Evolutionary conservation across 2,797 vertebrate species (phyloP).

Genomic region (Denticeps clupeoides): DNA sequence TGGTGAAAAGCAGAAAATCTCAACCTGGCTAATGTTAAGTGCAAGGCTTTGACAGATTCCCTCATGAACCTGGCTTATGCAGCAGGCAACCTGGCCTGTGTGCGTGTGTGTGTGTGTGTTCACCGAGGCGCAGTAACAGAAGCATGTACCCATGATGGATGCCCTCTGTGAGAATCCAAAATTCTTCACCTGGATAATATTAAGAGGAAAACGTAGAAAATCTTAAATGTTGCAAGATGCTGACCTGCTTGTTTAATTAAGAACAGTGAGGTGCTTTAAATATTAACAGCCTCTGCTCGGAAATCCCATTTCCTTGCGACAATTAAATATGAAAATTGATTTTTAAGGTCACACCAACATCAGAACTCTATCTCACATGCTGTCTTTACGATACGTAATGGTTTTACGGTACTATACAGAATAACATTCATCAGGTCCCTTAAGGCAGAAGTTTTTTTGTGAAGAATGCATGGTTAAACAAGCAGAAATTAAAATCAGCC

Average conservation of each 20-base stretch:
- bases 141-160: conserved; percentile 47
- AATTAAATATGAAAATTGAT: conserved; percentile 8
- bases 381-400: no score
- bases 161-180: conserved; percentile 35
- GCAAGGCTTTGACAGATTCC: neutral
- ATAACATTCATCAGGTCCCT: no score
- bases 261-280: conserved; percentile 50
- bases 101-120: neutral
- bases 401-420: no score
- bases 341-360: no score
- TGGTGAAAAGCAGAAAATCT: no score
- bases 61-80: neutral
- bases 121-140: conserved; percentile 45
- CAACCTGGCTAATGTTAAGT: no score
- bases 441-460: no score
- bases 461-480: no score
- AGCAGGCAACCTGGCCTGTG: neutral
- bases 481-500: no score
- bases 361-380: no score
- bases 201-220: conserved; percentile 41
- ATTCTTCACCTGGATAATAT: conserved; percentile 51
- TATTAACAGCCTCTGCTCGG: conserved; percentile 39
- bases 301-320: conserved; percentile 42
- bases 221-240: conserved; percentile 52
- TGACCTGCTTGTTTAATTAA: conserved; percentile 56